Base-by-base conservation (phyloP, 1,140 invertebrate genomes). In the Zophobas morio region DNA sequence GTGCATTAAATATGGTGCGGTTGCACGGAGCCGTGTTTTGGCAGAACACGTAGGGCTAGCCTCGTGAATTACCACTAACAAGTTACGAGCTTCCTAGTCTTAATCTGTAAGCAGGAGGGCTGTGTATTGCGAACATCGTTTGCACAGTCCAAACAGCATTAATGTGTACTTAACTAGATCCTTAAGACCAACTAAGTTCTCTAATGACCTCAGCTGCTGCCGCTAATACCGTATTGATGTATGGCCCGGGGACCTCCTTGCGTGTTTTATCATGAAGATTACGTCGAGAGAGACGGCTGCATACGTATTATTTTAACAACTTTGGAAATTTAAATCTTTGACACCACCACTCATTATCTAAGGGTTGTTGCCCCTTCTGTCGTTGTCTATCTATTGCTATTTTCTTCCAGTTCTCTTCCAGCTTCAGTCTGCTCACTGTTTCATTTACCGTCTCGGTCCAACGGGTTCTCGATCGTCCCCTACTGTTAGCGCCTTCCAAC, bases 81-180 rank as follows among this genome's bases (percentile, higher is more conserved):
- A 56, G 42, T 49, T 56, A 46, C 74, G 40, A 51, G 47, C 70
- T 53, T 70, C 71, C 77, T 37, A 32, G 46, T 70, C 71, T 57
- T 78, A 70, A 76, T 77, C 75, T 71, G 54, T 73, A 56, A 49
- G 74, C 73, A 74, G 39, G 78, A 74, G 73, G 71, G 35, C 42
- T 36, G 42, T 79, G 53, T 72, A 76, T 76, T 73, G 74, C 70
- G 77, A 71, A 70, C 57, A 74, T 82, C 70, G 75, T 78, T 82
- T 79, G 74, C 80, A 81, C 70, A 82, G 71, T 83, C 81, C 76
- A 80, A 77, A 78, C 80, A 70, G 66, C 75, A 80, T 81, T 79
- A 82, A 82, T 81, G 77, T 78, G 78, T 80, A 82, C 80, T 82
- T 81, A 82, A 81, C 77, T 79, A 76, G 76, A 83, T 78, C 79